Percentiles rank a stretch among this genome's conserved stretches.
Conservation (phyloP, 1,140 invertebrate genomes). For the Drosophila sp. region DNA sequence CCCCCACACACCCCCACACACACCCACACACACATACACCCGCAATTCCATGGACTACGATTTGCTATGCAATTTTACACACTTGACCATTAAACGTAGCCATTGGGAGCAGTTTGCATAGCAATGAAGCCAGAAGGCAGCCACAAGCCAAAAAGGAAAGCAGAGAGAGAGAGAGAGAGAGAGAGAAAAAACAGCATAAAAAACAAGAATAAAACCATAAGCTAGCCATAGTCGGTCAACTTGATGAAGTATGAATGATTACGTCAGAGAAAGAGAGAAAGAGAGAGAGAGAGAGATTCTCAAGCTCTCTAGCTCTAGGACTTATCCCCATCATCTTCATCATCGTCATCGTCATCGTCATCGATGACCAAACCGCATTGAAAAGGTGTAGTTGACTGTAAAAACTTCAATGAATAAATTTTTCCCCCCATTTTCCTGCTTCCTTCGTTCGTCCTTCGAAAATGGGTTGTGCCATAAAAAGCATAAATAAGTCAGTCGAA, state of each 20-base stretch:
- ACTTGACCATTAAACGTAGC: conserved; percentile 82
- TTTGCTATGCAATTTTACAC: conserved; percentile 82
- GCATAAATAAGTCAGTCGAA: conserved; percentile 65
- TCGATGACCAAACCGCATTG: conserved; percentile 53
- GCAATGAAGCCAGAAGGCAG: conserved; percentile 65
- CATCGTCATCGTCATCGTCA: conserved; percentile 9
- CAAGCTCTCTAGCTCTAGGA: neutral
- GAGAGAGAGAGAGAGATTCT: conserved; percentile 6
- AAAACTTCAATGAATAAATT: conserved; percentile 82
- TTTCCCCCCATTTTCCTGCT: conserved; percentile 32
- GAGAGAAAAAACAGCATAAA: conserved; percentile 6
- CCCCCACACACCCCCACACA: no score
- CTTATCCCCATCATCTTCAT: conserved; percentile 22
- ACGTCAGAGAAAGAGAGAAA: conserved; percentile 44
- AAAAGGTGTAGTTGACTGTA: conserved; percentile 81
- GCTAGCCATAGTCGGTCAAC: conserved; percentile 57
- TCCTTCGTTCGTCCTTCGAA: conserved; percentile 6
- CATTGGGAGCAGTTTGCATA: conserved; percentile 81
- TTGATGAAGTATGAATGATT: conserved; percentile 82
- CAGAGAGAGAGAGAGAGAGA: conserved; percentile 45
- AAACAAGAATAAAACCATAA: conserved; percentile 34
- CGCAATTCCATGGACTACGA: conserved; percentile 40
- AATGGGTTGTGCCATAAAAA: conserved; percentile 33
- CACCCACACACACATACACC: no score
- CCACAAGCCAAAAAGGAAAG: conserved; percentile 36